Percentiles rank a stretch among this genome's conserved stretches.
phyloP scores from a whole-genome alignment of 2,888 invertebrate species.

The Trisateles emortualis region DNA sequence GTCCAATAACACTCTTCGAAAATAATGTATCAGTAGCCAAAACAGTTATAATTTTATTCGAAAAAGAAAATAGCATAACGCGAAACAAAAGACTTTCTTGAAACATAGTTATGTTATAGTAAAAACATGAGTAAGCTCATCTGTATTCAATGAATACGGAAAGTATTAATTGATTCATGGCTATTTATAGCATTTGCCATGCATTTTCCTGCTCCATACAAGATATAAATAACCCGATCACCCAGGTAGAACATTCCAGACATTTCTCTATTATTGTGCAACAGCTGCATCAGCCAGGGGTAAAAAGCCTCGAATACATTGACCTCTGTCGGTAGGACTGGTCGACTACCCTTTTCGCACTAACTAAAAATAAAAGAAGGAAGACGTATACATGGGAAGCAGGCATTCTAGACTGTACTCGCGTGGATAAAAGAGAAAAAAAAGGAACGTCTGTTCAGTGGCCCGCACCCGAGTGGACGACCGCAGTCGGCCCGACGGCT shows the following conservation, averaged over 20 bases:
- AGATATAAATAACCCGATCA: constrained; percentile 59
- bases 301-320: constrained; percentile 80
- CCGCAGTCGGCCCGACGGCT: constrained; percentile 42
- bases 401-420: constrained; percentile 73
- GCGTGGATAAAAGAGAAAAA: constrained; percentile 67
- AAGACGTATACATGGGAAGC: constrained; percentile 72
- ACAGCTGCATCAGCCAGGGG: constrained; percentile 76
- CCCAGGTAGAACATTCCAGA: constrained; percentile 66
- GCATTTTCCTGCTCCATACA: constrained; percentile 36
- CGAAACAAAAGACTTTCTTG: constrained; percentile 23
- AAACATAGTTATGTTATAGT: constrained; percentile 18
- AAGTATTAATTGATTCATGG: constrained; percentile 38
- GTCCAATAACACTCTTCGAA: not conserved
- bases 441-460: constrained; percentile 76
- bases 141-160: constrained; percentile 35
- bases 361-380: constrained; percentile 82
- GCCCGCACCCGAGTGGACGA: constrained; percentile 66
- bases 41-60: not conserved
- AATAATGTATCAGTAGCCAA: not conserved
- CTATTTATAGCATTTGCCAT: constrained; percentile 38
- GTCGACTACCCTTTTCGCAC: constrained; percentile 77
- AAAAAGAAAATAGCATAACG: not conserved
- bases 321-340: constrained; percentile 71
- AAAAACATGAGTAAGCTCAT: constrained; percentile 30
- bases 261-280: constrained; percentile 83